These are phyloP conservation scores for Amyelois transitella DNA, from an alignment of 1,140 invertebrate genomes.

Conservation along the genomic window DNA sequence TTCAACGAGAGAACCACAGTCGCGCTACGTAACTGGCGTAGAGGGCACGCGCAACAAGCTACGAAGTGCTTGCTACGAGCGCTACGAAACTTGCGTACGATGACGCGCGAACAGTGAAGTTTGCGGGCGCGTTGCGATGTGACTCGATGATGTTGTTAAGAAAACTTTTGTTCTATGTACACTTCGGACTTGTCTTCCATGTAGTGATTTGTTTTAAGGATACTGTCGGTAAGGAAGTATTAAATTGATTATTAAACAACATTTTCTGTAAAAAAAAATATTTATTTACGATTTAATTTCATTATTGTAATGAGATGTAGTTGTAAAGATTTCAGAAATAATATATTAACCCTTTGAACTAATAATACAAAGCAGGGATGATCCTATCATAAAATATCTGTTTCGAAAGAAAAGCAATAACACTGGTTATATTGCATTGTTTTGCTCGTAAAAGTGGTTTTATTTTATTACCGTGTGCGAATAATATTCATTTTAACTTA, in stretches of 20 bases:
- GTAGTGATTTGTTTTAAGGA: conserved; percentile 71
- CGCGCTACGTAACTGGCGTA: conserved; percentile 33
- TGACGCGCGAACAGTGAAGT: conserved; percentile 39
- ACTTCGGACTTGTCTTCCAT: conserved; percentile 71
- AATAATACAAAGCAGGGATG: too few species aligned
- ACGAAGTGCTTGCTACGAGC: conserved; percentile 47
- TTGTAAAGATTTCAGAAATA: too few species aligned
- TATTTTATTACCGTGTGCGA: not conserved
- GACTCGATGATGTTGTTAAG: conserved; percentile 65
- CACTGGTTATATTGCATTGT: not conserved
- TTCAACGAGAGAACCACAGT: conserved; percentile 39
- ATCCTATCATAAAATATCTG: too few species aligned
- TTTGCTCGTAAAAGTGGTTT: not conserved
- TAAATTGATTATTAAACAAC: not conserved
- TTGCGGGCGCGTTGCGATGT: conserved; percentile 36
- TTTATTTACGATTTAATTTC: not conserved
- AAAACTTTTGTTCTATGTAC: conserved; percentile 68
- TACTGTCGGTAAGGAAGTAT: conserved; percentile 48
- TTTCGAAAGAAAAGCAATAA: not conserved
- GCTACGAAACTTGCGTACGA: conserved; percentile 16
- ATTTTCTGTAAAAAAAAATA: not conserved
- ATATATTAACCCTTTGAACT: too few species aligned
- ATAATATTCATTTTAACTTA: not conserved
- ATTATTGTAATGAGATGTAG: too few species aligned
- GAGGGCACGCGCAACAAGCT: not conserved